Conservation (phyloP, 2,113 vertebrate genomes). For the Stomatorhinus ivindoensis region DNA sequence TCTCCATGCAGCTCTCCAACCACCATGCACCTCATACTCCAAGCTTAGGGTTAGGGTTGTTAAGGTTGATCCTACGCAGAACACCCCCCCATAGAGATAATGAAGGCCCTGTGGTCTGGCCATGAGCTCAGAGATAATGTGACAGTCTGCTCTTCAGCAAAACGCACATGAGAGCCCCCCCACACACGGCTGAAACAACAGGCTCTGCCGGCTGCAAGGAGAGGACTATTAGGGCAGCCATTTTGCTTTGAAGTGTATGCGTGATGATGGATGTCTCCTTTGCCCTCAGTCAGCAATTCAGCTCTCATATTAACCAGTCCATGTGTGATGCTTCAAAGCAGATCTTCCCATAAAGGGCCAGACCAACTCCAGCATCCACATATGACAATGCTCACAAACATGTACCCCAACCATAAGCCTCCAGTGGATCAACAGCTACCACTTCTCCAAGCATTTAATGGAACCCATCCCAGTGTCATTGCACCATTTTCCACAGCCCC, state of each 20-base stretch:
- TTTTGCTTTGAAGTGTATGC: background rate
- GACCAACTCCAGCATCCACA: background rate
- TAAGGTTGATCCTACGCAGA: background rate
- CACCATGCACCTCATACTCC: background rate
- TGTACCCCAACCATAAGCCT: background rate
- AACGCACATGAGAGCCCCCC: background rate
- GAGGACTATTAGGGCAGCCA: background rate
- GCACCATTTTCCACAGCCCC: background rate
- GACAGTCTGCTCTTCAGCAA: background rate
- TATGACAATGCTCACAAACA: background rate
- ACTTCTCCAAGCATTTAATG: background rate
- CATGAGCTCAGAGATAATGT: background rate
- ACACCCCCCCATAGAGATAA: background rate
- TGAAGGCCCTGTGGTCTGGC: background rate
- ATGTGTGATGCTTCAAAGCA: constrained; percentile 37
- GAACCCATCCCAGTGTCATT: background rate
- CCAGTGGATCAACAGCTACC: background rate
- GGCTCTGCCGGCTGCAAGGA: background rate
- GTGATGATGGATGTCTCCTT: background rate
- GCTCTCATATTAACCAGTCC: constrained; percentile 27
- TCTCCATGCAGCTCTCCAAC: background rate
- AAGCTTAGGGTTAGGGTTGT: background rate
- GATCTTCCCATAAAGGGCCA: constrained; percentile 47
- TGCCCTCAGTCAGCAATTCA: background rate
- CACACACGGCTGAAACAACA: background rate